Conservation (phyloP, 2,888 invertebrate genomes). For the Harmothoe impar region DNA sequence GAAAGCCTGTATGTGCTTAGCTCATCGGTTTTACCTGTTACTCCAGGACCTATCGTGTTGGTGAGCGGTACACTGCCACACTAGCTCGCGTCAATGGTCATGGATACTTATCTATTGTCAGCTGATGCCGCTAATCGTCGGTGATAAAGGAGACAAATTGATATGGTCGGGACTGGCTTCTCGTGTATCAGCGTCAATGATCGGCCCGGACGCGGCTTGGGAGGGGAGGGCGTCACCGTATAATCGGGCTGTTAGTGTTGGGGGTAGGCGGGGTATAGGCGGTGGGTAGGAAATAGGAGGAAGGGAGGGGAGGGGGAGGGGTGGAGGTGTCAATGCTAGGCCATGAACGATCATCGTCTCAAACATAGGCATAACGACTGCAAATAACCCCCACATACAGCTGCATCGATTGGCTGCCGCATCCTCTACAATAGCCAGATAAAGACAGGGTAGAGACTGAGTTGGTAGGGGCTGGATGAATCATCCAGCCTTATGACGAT, state of each 20-base stretch:
- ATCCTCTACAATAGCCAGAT: not conserved
- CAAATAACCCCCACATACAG: constrained; percentile 1
- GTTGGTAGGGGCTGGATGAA: not conserved
- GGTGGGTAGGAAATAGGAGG: too few species aligned
- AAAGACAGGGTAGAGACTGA: not conserved
- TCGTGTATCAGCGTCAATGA: constrained; percentile 16
- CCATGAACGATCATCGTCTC: constrained; percentile 17
- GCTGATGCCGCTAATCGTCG: constrained; percentile 30
- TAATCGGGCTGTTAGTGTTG: constrained; percentile 28
- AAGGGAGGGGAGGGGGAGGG: not conserved
- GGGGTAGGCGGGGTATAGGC: too few species aligned
- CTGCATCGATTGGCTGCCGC: constrained; percentile 2
- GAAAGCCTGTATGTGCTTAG: not conserved
- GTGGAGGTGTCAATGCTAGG: not conserved
- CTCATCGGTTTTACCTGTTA: not conserved
- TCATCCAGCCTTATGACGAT: too few species aligned
- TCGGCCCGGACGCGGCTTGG: not conserved
- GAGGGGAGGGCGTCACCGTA: not conserved
- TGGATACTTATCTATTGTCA: constrained; percentile 37
- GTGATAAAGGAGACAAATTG: constrained; percentile 38
- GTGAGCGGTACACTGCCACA: not conserved
- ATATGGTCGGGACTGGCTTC: not conserved
- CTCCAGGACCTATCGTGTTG: not conserved
- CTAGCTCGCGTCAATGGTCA: not conserved
- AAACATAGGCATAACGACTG: not conserved